These are phyloP conservation scores for Aphelinus atriplicis DNA, from an alignment of 1,140 invertebrate genomes.

Conservation along the genomic window DNA sequence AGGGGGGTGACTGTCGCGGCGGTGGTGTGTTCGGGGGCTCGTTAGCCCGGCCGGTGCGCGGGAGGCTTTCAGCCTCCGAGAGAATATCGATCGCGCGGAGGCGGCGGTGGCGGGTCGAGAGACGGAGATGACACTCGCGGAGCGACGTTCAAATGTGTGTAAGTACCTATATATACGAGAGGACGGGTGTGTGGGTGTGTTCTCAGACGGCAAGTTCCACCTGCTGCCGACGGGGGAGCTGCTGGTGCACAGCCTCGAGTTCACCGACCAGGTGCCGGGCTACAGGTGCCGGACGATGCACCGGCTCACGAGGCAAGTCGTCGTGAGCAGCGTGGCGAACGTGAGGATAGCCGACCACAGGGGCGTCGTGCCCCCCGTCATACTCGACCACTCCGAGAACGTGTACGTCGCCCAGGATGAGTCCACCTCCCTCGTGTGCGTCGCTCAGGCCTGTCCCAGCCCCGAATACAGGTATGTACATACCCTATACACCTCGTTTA, in stretches of 20 bases:
- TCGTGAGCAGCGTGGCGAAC: conserved; percentile 76
- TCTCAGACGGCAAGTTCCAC: conserved; percentile 80
- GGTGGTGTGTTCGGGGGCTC: conserved; percentile 8
- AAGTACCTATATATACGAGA: too few relatives aligned
- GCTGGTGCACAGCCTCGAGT: conserved; percentile 79
- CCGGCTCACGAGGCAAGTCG: conserved; percentile 78
- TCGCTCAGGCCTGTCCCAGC: conserved; percentile 78
- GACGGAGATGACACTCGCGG: too few relatives aligned
- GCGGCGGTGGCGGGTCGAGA: too few relatives aligned
- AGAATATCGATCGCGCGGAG: conserved; percentile 3
- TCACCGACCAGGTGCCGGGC: conserved; percentile 77
- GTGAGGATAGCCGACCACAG: conserved; percentile 79
- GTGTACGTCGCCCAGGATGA: conserved; percentile 79
- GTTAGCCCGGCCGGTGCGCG: conserved; percentile 40
- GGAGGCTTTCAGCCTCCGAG: too few relatives aligned
- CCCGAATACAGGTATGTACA: conserved; percentile 75
- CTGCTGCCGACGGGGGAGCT: conserved; percentile 83
- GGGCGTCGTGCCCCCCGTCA: conserved; percentile 74
- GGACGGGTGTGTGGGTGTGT: too few relatives aligned
- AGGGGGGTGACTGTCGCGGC: too few relatives aligned
- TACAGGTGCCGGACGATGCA: conserved; percentile 84
- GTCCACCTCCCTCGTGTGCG: conserved; percentile 77
- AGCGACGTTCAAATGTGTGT: too few relatives aligned
- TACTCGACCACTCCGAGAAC: conserved; percentile 75
- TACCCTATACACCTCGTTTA: not conserved